Conservation (phyloP, 2,888 invertebrate genomes). For the Cynaeus angustus region DNA sequence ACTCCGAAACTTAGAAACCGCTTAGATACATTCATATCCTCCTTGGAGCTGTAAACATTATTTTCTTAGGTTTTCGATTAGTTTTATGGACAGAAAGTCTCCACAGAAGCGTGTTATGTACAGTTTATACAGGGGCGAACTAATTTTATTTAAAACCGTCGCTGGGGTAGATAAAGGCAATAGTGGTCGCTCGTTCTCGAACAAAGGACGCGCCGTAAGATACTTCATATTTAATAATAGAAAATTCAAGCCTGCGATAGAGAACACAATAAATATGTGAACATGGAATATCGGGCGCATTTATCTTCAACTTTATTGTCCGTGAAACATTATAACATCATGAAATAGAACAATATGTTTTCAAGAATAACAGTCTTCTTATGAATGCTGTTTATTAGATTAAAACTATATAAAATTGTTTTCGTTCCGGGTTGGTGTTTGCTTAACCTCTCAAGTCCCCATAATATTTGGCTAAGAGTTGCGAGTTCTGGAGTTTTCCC, state of each 20-base stretch:
- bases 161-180: conserved; percentile 3
- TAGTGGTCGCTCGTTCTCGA: conserved; percentile 2
- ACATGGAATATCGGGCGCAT: conserved; percentile 23
- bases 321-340: conserved; percentile 20
- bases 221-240: conserved; percentile 35
- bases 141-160: too few relatives aligned
- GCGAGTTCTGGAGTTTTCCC: conserved; percentile 49
- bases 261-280: conserved; percentile 40
- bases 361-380: conserved; percentile 20
- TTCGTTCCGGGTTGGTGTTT: conserved; percentile 2
- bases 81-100: conserved; percentile 6
- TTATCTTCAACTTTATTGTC: conserved; percentile 38
- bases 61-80: conserved; percentile 12
- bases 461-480: conserved; percentile 49
- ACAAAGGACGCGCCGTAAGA: conserved; percentile 26
- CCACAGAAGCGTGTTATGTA: conserved; percentile 32
- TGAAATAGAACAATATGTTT: conserved; percentile 20
- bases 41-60: conserved; percentile 40
- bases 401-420: conserved; percentile 33
- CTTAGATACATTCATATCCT: conserved; percentile 42
- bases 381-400: conserved; percentile 34
- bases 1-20: conserved; percentile 82
- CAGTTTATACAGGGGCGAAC: conserved; percentile 34
- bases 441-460: conserved; percentile 46
- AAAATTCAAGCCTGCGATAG: conserved; percentile 29